Evolutionary conservation across 2,113 vertebrate genomes (phyloP).

Genomic region (Prunella himalayana): DNA sequence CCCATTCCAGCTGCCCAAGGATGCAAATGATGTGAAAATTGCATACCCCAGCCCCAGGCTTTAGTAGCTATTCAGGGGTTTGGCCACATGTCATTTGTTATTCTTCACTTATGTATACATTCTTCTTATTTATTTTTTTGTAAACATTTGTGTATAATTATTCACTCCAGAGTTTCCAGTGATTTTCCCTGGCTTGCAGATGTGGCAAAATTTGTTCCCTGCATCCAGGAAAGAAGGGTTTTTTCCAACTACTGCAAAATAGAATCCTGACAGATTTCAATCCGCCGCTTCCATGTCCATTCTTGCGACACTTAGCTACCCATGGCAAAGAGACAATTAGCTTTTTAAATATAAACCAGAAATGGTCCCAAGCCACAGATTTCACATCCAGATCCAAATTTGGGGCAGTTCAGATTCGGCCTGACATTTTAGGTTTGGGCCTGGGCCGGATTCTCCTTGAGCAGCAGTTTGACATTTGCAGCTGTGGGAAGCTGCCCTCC

Average conservation of each 20-base stretch:
- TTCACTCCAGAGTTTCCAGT: slow-evolving; percentile 44
- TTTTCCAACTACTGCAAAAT: neutral
- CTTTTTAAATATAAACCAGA: slow-evolving; percentile 43
- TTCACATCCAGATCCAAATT: slow-evolving; percentile 44
- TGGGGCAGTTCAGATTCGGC: slow-evolving; percentile 8
- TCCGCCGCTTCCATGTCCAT: neutral
- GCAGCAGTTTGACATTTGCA: slow-evolving; percentile 45
- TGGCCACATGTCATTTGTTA: slow-evolving; percentile 43
- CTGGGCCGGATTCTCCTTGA: neutral
- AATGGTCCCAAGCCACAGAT: slow-evolving; percentile 34
- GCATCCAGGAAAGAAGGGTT: neutral
- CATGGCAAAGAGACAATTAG: slow-evolving; percentile 31
- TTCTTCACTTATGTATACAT: slow-evolving; percentile 48
- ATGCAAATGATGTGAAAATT: slow-evolving; percentile 57
- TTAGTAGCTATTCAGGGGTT: slow-evolving; percentile 16
- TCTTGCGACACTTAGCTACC: neutral
- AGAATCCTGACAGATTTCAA: neutral
- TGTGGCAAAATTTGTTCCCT: neutral
- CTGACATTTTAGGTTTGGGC: slow-evolving; percentile 42
- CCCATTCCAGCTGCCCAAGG: neutral
- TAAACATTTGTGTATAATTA: slow-evolving; percentile 63
- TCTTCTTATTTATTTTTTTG: slow-evolving; percentile 32
- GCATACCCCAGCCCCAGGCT: neutral
- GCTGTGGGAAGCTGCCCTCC: slow-evolving; percentile 28
- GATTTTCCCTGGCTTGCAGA: slow-evolving; percentile 44